Base-by-base conservation (phyloP, 1,140 invertebrate species). In the Melipona quadrifasciata region DNA sequence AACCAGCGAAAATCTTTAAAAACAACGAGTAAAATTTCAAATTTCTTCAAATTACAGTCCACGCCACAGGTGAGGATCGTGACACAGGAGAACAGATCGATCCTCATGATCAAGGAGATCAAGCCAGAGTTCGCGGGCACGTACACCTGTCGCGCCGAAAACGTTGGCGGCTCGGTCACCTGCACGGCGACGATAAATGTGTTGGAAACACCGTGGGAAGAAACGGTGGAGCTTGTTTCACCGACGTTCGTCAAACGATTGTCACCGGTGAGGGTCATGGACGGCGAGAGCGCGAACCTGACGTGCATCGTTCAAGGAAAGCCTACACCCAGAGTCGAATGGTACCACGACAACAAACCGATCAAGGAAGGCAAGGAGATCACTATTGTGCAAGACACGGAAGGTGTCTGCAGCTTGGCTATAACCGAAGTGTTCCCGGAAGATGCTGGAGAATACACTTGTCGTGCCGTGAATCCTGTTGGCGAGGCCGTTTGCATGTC, bases 351-450 rank as follows among this genome's bases (percentile, higher is more conserved):
- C 90, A 95, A 96, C 27, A 95, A 96, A 90, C 95, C 96, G 72
- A 96, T 98, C 74, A 94, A 96, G 89, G 97, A 97, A 94, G 97
- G 97, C 67, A 97, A 97, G 93, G 98, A 98, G 92, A 96, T 98
- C 58, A 96, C 96, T 17, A 96, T 98, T 70, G 95, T 95, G 19
- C 97, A 98, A 94, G 96, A 97, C 91, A 95, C 95, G 84, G 96
- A 98, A 91, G 98, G 98, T 82, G 95, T 96, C 78, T 98, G 98
- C 92, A 97, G 96, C 93, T 95, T 99, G 82, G 96, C 97, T 84
- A 98, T 99, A 90, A 96, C 96, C 71, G 98, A 99, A 96, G 98
- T 98, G 51, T 99, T 99, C 93, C 98, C 98, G 10, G 98, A 99
- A 96, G 98, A 99, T 96, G 96, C 97, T 87, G 98, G 98, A 34